Conservation (phyloP, 2,797 vertebrate species). For the Peromyscus nudipes region DNA sequence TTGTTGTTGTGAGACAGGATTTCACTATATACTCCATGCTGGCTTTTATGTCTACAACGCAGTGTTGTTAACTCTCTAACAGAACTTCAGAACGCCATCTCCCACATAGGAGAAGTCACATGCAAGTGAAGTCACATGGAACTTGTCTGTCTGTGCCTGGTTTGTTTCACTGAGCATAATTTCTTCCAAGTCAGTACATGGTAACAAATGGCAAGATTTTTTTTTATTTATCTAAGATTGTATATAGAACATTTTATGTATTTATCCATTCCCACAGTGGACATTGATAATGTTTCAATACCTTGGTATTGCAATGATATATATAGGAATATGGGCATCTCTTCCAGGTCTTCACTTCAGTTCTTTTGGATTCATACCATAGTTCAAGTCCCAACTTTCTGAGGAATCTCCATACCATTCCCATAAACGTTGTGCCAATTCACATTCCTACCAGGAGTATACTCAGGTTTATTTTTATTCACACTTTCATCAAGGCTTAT, state of each 20-base stretch:
- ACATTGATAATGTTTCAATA: neutral
- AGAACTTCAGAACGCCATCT: neutral
- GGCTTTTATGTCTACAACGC: neutral
- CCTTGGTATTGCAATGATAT: neutral
- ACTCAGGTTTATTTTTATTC: neutral
- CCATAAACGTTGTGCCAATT: neutral
- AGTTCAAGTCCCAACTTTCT: neutral
- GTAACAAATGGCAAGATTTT: neutral
- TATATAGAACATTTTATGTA: neutral
- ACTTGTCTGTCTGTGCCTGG: neutral
- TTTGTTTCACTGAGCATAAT: neutral
- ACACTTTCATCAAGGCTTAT: neutral
- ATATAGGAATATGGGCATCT: neutral
- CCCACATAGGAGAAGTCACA: neutral
- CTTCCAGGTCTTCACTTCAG: neutral
- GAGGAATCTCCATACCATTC: neutral
- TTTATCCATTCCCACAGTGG: neutral
- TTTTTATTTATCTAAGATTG: neutral
- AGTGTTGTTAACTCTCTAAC: no score
- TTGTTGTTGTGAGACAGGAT: neutral
- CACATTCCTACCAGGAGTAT: neutral
- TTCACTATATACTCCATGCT: neutral
- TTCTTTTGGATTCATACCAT: neutral
- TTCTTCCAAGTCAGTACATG: neutral
- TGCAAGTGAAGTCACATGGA: neutral